Evolutionary conservation across 2,888 invertebrate genomes (phyloP), one percentile per base, ranked within the genome.

Genomic region (Chloromyia formosa): DNA sequence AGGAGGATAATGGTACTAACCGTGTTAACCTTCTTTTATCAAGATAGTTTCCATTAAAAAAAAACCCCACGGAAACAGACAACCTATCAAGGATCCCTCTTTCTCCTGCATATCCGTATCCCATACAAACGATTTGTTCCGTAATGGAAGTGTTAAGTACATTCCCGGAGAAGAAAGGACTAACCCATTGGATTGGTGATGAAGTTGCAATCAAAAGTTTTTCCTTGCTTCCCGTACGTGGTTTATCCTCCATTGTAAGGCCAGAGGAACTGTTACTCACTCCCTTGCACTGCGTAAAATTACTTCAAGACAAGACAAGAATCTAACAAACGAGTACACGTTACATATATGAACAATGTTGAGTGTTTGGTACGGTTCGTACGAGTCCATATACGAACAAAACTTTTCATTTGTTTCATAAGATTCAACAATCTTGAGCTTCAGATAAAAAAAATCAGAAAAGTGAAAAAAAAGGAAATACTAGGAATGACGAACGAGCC

Each of bases 151-250:
- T 54, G 54, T 16, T 5, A 54, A 54, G 16, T 54, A 16, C n/a
- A 5, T 54, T 54, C 12, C 5, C 54, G n/a, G 60, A 4, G n/a
- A n/a, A n/a, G n/a, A n/a, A 42, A 64, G 64, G 10, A 68, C 49
- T 53, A 49, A 49, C 45, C 53, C 66, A 45, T 68, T 45, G 42
- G 49, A 68, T 56, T 23, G 16, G 16, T 16, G 69, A 69, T 69
- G 69, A 69, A 69, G 69, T 56, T 69, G 69, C 69, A 14, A 56
- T 69, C 69, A 56, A 69, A 68, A 69, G 23, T 42, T 69, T 69
- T 69, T 35, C 40, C 20, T 69, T 42, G 54, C 22, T 56, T 69
- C 69, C 20, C 56, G 35, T 20, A n/a, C n/a, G n/a, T n/a, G n/a
- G 35, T 69, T n/a, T n/a, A n/a, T n/a, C n/a, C n/a, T n/a, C 35